Evolutionary conservation across 2,113 vertebrate genomes (phyloP).

Genomic region (Boleophthalmus pectinirostris): DNA sequence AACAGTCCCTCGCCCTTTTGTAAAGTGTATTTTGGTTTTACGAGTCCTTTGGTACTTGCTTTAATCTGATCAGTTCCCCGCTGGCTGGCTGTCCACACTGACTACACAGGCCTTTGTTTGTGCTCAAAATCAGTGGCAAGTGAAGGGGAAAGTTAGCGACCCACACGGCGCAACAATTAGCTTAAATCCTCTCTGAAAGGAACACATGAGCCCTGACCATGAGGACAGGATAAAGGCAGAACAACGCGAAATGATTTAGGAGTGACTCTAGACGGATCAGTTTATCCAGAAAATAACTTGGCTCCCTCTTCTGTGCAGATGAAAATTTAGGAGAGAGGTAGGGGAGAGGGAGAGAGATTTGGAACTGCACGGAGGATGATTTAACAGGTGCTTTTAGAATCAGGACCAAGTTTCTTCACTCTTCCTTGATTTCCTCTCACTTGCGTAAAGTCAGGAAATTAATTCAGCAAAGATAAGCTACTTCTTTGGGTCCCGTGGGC

Average conservation of each 20-base stretch:
- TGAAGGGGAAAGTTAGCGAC: constrained; percentile 19
- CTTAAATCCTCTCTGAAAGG: constrained; percentile 25
- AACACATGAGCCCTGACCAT: constrained; percentile 32
- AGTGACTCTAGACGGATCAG: constrained; percentile 36
- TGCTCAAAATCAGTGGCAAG: constrained; percentile 30
- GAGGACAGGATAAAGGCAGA: constrained; percentile 18
- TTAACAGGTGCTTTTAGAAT: constrained; percentile 65
- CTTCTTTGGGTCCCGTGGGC: constrained; percentile 44
- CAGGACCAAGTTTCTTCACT: constrained; percentile 28
- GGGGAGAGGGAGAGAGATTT: constrained; percentile 24
- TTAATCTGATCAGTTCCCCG: constrained; percentile 46
- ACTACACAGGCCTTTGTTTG: constrained; percentile 20
- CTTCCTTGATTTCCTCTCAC: constrained; percentile 38
- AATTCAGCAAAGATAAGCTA: constrained; percentile 59
- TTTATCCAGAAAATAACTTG: constrained; percentile 55
- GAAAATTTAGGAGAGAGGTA: constrained; percentile 9
- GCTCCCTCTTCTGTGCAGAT: constrained; percentile 21
- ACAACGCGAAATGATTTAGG: constrained; percentile 36
- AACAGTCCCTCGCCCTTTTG: constrained; percentile 42
- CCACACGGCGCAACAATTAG: constrained; percentile 38
- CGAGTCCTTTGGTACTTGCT: constrained; percentile 26
- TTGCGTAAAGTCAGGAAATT: constrained; percentile 58
- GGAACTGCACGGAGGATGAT: constrained; percentile 31
- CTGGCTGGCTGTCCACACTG: constrained; percentile 17
- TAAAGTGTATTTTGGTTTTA: constrained; percentile 39